Base-by-base conservation (phyloP, 2,888 invertebrate genomes). In the Antheraea assamensis region DNA sequence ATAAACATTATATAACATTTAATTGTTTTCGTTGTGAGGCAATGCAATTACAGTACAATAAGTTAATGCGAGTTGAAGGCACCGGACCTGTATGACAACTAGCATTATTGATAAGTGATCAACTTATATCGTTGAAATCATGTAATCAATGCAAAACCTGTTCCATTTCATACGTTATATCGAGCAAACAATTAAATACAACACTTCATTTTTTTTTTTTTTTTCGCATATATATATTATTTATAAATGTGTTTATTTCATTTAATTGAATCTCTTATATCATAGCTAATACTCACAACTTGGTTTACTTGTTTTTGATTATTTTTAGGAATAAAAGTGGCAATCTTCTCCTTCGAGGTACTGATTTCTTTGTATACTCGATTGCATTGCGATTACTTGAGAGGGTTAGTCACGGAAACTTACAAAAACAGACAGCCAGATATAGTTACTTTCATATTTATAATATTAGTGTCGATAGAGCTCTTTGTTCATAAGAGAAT, bases 31-130 rank as follows among this genome's bases (percentile, higher is more conserved):
- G 68, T 19, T 35, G 68, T 68, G 17, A 66, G 30, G 66, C 13
- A 4, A 31, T 21, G 27, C n/a, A 35, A 35, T 68, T 68, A 68
- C n/a, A 27, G 68, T 21, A 68, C 68, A 31, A 7, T 42, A 42
- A 17, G 66, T 21, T 68, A 68, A 68, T 68, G n/a, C n/a, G 35
- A 27, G 19, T 21, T 30, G 66, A 49, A 21, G 66, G 21, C 17
- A 10, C 35, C 35, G 13, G 71, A 70, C 75, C 73, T 2, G 75
- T 30, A 73, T 81, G 81, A 82, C 85, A 80, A 79, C 79, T 74
- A 76, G 78, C 77, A 81, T 83, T 85, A 85, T 78, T 81, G 83
- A 81, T 85, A 83, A 84, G 80, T 79, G 80, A 80, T 83, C 80
- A 81, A 81, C 79, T 84, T 80, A 80, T 80, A 79, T 77, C 78